These are phyloP conservation scores for Peromyscus leucopus DNA, from an alignment of 2,113 vertebrate genomes.

Conservation along the genomic window DNA sequence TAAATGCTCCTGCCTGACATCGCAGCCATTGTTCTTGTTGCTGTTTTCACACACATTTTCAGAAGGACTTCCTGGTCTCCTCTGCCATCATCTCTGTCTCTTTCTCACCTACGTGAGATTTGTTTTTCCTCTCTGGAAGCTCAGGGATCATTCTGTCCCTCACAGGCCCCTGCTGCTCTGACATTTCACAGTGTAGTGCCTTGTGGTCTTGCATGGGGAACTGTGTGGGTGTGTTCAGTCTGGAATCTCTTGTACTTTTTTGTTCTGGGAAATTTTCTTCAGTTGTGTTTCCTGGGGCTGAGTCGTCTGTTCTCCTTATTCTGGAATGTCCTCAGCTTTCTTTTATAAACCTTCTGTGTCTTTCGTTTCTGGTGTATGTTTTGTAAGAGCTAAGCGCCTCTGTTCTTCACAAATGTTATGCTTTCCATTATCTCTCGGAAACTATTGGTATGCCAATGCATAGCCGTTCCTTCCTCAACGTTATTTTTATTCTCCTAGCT, in stretches of 20 bases:
- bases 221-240: background rate
- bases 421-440: conserved; percentile 7
- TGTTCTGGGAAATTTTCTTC: conserved; percentile 2
- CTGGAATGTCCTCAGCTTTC: conserved; percentile 9
- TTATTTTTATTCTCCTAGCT: background rate
- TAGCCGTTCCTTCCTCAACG: background rate
- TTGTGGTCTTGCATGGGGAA: background rate
- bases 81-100: background rate
- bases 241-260: conserved; percentile 10
- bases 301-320: background rate
- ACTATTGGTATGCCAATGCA: background rate
- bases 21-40: background rate
- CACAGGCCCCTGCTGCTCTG: background rate
- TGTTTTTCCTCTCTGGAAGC: background rate
- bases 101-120: background rate
- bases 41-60: background rate
- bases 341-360: background rate
- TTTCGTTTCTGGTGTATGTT: background rate
- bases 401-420: background rate
- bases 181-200: background rate
- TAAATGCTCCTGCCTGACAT: background rate
- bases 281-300: background rate
- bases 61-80: conserved; percentile 21
- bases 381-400: background rate
- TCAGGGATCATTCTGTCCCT: background rate